A percentile compares a stretch with the other conserved stretches of the same genome.
These are phyloP conservation scores for Drosophila pseudoananassae DNA, from an alignment of 1,140 invertebrate genomes.

Conservation along the genomic window DNA sequence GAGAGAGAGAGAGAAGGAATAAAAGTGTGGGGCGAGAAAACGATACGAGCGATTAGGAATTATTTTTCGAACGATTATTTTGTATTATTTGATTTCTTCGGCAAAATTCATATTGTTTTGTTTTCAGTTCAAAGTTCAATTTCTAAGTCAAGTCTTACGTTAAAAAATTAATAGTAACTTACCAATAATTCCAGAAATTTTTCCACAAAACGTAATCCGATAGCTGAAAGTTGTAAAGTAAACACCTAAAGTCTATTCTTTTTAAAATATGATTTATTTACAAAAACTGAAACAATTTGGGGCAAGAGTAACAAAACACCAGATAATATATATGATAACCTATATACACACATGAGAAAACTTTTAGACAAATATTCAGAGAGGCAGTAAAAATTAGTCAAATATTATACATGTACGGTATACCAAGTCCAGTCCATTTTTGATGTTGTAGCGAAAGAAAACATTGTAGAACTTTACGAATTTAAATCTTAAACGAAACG, in stretches of 20 bases:
- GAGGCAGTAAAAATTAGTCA: conserved; percentile 34
- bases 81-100: conserved; percentile 33
- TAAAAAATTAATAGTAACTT: conserved; percentile 49
- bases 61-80: conserved; percentile 58
- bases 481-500: conserved; percentile 44
- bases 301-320: conserved; percentile 46
- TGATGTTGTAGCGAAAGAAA: conserved; percentile 67
- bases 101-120: conserved; percentile 42
- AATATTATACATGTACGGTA: conserved; percentile 38
- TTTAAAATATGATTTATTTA: conserved; percentile 26
- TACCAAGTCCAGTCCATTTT: conserved; percentile 69
- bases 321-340: conserved; percentile 42
- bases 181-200: conserved; percentile 65
- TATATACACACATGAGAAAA: conserved; percentile 50
- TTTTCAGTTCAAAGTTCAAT: conserved; percentile 62
- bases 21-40: conserved; percentile 14
- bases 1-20: conserved; percentile 5
- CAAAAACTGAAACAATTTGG: conserved; percentile 53
- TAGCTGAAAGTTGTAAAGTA: conserved; percentile 17
- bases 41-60: conserved; percentile 37
- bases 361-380: conserved; percentile 73
- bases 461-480: conserved; percentile 60
- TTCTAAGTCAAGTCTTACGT: conserved; percentile 71
- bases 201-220: conserved; percentile 43
- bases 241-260: conserved; percentile 3